phyloP scores from a whole-genome alignment of 2,797 vertebrate species.

The Mormyrus hasselquistii region DNA sequence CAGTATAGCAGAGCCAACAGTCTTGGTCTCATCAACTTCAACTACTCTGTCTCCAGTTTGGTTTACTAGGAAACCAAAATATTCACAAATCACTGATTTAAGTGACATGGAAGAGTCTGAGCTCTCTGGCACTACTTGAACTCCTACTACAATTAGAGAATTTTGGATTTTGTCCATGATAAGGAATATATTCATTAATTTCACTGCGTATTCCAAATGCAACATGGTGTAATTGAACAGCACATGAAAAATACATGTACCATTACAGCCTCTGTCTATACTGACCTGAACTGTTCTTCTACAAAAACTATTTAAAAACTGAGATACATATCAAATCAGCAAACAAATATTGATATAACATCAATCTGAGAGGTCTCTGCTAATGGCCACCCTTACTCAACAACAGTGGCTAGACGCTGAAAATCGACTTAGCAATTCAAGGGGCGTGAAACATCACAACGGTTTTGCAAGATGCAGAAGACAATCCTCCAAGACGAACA shows the following conservation, averaged over 20 bases:
- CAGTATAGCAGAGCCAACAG: neutral
- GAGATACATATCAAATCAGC: neutral
- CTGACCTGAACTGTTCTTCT: neutral
- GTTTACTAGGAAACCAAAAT: neutral
- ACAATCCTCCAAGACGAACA: neutral
- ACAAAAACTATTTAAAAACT: neutral
- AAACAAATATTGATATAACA: neutral
- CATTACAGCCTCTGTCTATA: neutral
- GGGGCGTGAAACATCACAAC: neutral
- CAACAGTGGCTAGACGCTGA: neutral
- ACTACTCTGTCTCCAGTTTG: neutral
- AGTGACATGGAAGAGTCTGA: neutral
- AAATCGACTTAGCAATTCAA: neutral
- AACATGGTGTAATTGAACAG: neutral
- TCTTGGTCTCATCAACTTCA: neutral
- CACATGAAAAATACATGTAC: neutral
- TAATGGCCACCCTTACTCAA: neutral
- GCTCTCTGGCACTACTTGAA: neutral
- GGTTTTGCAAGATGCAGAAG: neutral
- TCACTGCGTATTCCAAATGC: neutral
- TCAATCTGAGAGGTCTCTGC: neutral
- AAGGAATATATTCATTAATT: neutral
- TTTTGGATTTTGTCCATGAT: neutral
- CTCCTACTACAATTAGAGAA: neutral
- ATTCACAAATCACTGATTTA: neutral